Evolutionary conservation across 2,797 vertebrate genomes (phyloP).

Genomic region (Melanogrammus aeglefinus): DNA sequence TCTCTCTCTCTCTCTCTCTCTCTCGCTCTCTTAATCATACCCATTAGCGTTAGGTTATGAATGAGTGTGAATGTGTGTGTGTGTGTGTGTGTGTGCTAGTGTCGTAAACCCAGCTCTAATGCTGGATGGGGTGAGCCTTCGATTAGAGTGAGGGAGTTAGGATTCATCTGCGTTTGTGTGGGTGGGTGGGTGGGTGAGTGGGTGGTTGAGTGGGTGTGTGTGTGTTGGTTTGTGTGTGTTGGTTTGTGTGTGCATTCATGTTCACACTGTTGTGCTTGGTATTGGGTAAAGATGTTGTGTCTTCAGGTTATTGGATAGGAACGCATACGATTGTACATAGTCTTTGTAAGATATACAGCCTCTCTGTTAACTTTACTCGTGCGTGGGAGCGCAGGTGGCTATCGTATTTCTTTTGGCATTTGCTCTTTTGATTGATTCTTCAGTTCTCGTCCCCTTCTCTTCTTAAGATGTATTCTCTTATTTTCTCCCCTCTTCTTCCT

Average conservation of each 20-base stretch:
- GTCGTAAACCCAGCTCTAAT: background rate
- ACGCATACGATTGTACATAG: background rate
- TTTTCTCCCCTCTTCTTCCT: background rate
- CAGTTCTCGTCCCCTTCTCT: background rate
- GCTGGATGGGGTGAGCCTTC: background rate
- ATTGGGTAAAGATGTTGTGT: background rate
- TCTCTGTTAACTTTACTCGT: background rate
- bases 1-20: conserved; percentile 3
- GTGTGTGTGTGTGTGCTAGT: background rate
- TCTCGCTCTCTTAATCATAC: conserved; percentile 13
- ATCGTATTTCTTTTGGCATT: background rate
- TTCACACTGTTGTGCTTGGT: background rate
- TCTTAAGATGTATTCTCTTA: background rate
- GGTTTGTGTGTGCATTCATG: background rate
- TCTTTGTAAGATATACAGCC: background rate
- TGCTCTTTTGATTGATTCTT: background rate
- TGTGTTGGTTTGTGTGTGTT: background rate
- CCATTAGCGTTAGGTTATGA: background rate
- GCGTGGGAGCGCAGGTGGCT: background rate
- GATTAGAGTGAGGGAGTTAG: background rate
- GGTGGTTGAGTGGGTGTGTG: too few relatives aligned
- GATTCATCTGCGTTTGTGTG: background rate
- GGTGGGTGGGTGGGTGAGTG: too few relatives aligned
- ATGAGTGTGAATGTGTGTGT: background rate
- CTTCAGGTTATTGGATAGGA: background rate